These are phyloP conservation scores for Prunella fulvescens DNA, from an alignment of 2,113 vertebrate species.

Conservation along the genomic window DNA sequence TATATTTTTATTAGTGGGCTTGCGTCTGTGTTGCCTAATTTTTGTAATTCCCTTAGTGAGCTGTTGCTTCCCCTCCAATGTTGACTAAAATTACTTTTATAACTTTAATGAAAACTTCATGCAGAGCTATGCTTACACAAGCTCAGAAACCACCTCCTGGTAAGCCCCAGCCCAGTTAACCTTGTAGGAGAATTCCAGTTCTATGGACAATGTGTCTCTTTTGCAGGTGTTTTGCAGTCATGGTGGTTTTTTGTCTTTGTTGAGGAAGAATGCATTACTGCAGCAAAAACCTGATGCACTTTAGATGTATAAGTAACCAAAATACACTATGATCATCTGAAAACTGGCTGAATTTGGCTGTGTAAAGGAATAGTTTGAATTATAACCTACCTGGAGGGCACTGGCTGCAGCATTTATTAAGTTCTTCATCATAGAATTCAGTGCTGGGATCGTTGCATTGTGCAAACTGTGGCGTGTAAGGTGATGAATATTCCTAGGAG, in stretches of 20 bases:
- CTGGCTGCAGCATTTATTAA: conserved; percentile 54
- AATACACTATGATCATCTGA: neutral
- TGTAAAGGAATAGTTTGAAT: neutral
- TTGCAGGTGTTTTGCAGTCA: neutral
- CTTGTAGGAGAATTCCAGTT: neutral
- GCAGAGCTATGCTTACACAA: neutral
- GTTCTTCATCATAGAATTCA: conserved; percentile 30
- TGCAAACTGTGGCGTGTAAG: neutral
- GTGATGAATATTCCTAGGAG: conserved; percentile 10
- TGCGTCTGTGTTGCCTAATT: neutral
- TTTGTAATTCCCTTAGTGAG: neutral
- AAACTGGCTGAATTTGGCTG: neutral
- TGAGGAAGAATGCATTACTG: neutral
- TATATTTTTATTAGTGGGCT: neutral
- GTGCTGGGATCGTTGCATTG: neutral
- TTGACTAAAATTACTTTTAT: neutral
- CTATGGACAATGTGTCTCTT: neutral
- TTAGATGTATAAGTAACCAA: neutral
- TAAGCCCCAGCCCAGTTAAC: neutral
- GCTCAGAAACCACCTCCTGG: neutral
- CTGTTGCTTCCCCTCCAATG: neutral
- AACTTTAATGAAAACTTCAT: neutral
- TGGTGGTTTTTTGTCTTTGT: neutral
- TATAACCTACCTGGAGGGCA: conserved; percentile 62
- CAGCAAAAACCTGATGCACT: neutral